Percentiles rank a stretch among this genome's conserved stretches.
Conservation (phyloP, 2,113 vertebrate genomes). For the Pedetes capensis region DNA sequence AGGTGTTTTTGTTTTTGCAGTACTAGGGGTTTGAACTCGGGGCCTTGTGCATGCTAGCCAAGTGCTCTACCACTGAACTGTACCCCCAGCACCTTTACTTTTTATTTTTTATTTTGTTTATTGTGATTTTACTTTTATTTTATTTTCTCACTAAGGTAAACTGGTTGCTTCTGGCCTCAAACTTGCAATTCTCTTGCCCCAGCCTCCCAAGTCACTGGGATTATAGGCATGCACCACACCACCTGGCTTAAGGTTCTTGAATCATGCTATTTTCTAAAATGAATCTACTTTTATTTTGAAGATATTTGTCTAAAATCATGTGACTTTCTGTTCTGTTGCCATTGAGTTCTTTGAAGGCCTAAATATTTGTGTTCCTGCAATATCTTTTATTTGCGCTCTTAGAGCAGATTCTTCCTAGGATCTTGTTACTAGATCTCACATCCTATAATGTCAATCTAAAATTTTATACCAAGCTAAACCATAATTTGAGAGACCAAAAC, state of each 20-base stretch:
- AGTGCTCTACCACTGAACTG: neutral
- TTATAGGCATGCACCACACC: no score
- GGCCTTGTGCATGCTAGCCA: no score
- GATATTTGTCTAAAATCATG: neutral
- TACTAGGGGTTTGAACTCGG: no score
- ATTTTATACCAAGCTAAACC: neutral
- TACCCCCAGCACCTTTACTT: neutral
- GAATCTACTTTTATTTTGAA: neutral
- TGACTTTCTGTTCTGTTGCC: neutral
- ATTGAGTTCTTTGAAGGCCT: neutral
- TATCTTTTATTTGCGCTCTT: neutral
- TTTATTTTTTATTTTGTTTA: no score
- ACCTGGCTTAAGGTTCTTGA: neutral
- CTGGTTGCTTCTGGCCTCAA: no score
- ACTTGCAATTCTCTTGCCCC: no score
- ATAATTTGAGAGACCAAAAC: neutral
- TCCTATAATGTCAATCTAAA: neutral
- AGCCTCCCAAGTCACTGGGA: no score
- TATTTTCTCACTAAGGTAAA: no score
- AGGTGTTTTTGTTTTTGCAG: neutral
- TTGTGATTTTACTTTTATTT: no score
- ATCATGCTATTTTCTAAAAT: neutral
- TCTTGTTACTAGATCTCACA: neutral
- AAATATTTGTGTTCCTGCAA: conserved; percentile 11
- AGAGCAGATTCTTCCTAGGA: neutral